Evolutionary conservation across 2,888 invertebrate species (phyloP).

Genomic region (Lordiphosa fenestrarum): DNA sequence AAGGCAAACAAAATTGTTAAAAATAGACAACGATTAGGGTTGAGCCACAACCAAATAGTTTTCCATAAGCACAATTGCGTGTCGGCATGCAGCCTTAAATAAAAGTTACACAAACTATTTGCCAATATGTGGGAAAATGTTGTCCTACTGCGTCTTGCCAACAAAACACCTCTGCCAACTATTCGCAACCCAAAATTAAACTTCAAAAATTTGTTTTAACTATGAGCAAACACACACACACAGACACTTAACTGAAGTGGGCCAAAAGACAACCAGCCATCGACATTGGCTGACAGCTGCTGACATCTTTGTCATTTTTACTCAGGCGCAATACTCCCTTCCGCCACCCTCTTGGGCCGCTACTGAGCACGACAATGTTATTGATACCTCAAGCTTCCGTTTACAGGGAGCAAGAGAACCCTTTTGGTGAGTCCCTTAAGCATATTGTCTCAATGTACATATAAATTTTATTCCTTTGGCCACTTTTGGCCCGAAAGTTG

Average conservation of each 20-base stretch:
- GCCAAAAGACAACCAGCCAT: conserved; percentile 13
- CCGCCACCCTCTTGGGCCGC: conserved; percentile 2
- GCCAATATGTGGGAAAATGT: not conserved
- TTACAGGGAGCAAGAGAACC: conserved; percentile 48
- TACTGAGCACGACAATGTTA: conserved; percentile 56
- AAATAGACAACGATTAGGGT: too few species aligned
- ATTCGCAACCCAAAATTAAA: conserved; percentile 28
- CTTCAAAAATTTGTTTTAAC: conserved; percentile 51
- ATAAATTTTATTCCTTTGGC: conserved; percentile 36
- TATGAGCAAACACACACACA: conserved; percentile 30
- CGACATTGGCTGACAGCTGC: conserved; percentile 17
- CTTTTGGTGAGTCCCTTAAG: conserved; percentile 53
- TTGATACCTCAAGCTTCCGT: conserved; percentile 64
- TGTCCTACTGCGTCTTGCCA: not conserved
- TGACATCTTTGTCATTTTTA: conserved; percentile 22
- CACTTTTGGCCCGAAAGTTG: conserved; percentile 25
- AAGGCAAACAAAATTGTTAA: too few species aligned
- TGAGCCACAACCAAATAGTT: too few species aligned
- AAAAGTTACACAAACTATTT: not conserved
- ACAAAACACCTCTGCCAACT: conserved; percentile 14
- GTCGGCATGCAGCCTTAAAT: too few species aligned
- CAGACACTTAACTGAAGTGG: conserved; percentile 7
- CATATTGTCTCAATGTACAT: conserved; percentile 34
- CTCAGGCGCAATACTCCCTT: not conserved
- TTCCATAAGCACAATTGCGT: too few species aligned